These are phyloP conservation scores for Pseudoatta argentina DNA, from an alignment of 1,140 invertebrate genomes.

Conservation along the genomic window DNA sequence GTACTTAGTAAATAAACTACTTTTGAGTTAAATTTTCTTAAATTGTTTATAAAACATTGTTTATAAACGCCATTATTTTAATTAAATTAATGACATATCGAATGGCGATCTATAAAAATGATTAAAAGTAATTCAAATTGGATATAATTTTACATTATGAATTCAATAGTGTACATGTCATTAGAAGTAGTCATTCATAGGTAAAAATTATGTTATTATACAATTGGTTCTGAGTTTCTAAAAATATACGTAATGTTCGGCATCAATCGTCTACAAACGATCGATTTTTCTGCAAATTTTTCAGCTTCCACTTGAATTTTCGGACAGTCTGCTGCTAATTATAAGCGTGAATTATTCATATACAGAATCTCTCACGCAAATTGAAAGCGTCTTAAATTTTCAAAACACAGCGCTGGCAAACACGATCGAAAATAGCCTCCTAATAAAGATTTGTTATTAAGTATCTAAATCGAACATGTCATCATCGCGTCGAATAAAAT, in stretches of 20 bases:
- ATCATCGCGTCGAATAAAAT: not conserved
- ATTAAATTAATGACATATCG: no score
- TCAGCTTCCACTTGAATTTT: not conserved
- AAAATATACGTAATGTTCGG: not conserved
- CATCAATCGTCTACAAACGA: not conserved
- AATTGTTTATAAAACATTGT: no score
- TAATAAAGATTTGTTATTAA: slow-evolving; percentile 36
- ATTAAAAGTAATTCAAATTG: no score
- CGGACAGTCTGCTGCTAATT: not conserved
- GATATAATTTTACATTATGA: no score
- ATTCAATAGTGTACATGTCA: no score
- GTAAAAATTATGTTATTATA: not conserved
- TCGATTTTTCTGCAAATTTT: slow-evolving; percentile 29
- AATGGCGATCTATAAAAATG: no score
- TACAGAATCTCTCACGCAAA: not conserved
- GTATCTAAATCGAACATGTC: not conserved
- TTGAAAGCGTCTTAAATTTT: slow-evolving; percentile 20
- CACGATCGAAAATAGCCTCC: not conserved
- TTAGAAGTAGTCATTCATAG: not conserved
- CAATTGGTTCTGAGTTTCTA: not conserved
- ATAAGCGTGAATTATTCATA: slow-evolving; percentile 16
- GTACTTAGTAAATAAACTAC: no score
- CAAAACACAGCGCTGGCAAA: not conserved
- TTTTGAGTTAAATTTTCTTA: no score
- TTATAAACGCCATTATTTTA: no score